A percentile compares a stretch with the other conserved stretches of the same genome.
Evolutionary conservation across 1,140 invertebrate genomes (phyloP).

Genomic region (Diuraphis noxia): DNA sequence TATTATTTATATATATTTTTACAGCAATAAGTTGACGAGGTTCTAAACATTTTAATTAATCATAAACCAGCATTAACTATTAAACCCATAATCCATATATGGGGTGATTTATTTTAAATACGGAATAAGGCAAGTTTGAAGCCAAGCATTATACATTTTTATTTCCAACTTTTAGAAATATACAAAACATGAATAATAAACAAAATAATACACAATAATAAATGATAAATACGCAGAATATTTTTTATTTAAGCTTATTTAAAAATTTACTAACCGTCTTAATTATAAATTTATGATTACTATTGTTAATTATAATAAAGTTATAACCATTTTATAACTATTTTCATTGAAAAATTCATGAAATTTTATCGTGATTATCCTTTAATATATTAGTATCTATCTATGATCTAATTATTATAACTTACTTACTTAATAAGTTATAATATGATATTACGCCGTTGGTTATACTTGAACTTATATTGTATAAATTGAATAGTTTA

Average conservation of each 20-base stretch:
- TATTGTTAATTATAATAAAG: background rate
- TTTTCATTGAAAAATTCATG: background rate
- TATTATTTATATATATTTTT: background rate
- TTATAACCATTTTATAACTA: background rate
- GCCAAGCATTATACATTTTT: background rate
- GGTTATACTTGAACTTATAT: too few species aligned
- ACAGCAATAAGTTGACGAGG: background rate
- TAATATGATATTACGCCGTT: background rate
- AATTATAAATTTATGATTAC: background rate
- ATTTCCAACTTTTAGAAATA: background rate
- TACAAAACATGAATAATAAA: background rate
- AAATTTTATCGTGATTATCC: background rate
- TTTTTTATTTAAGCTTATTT: background rate
- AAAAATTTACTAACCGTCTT: background rate
- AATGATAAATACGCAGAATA: background rate
- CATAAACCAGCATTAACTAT: background rate
- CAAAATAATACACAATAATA: background rate
- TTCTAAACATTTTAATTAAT: conserved; percentile 3
- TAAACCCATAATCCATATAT: background rate
- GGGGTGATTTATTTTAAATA: background rate
- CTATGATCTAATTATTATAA: background rate
- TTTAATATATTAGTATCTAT: background rate
- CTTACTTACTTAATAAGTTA: background rate
- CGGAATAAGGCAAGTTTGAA: background rate
- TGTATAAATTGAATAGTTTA: background rate